phyloP scores from a whole-genome alignment of 1,140 invertebrate genomes.

The Bradynema listronoti region DNA sequence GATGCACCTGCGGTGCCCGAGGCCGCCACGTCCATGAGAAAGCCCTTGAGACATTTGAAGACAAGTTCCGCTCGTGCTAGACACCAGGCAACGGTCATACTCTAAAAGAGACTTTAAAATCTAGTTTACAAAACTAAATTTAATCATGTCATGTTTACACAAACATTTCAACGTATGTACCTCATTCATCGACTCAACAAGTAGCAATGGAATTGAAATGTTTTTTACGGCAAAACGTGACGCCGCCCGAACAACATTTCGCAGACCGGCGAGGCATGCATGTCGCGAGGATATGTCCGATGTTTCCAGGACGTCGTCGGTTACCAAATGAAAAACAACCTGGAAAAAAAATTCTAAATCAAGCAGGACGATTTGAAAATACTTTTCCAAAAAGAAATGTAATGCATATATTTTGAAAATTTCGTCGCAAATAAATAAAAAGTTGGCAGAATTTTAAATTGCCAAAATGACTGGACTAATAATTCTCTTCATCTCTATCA shows the following conservation, averaged over 20 bases:
- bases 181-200: slow-evolving; percentile 87
- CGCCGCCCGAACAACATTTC: slow-evolving; percentile 87
- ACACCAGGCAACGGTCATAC: slow-evolving; percentile 94
- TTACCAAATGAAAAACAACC: slow-evolving; percentile 86
- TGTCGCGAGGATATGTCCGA: slow-evolving; percentile 86
- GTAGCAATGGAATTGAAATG: slow-evolving; percentile 80
- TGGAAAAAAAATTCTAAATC: slow-evolving; percentile 65
- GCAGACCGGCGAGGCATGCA: slow-evolving; percentile 83
- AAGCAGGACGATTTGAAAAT: background rate
- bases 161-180: slow-evolving; percentile 61
- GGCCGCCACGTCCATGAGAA: slow-evolving; percentile 82
- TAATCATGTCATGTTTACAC: slow-evolving; percentile 32
- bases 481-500: background rate
- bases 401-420: too few relatives aligned
- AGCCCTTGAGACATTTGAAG: slow-evolving; percentile 97
- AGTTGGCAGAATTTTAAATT: background rate
- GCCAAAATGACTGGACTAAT: background rate
- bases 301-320: slow-evolving; percentile 53
- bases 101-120: slow-evolving; percentile 62
- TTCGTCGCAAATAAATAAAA: too few relatives aligned
- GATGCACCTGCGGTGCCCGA: slow-evolving; percentile 14
- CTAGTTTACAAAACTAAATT: background rate
- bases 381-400: background rate
- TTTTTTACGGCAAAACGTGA: slow-evolving; percentile 86
- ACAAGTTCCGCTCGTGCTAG: slow-evolving; percentile 86